Conservation (phyloP, 2,888 invertebrate genomes). For the Caenorhabditis drosophilae region DNA sequence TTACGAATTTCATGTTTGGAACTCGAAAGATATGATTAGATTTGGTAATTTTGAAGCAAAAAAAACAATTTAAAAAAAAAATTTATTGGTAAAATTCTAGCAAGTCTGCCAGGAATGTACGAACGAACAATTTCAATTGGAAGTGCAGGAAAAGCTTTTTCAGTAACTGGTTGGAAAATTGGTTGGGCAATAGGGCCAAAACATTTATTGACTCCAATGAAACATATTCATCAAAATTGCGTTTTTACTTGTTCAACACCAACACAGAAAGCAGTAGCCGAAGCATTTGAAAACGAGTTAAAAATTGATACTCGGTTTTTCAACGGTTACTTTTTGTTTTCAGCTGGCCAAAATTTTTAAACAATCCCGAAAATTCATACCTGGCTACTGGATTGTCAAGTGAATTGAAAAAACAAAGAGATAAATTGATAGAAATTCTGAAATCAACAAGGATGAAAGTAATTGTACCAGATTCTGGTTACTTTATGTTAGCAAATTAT, state of each 20-base stretch:
- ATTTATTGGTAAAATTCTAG: constrained; percentile 70
- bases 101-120: constrained; percentile 95
- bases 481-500: constrained; percentile 95
- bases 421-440: constrained; percentile 80
- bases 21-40: constrained; percentile 81
- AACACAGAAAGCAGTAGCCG: constrained; percentile 82
- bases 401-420: constrained; percentile 81
- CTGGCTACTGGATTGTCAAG: constrained; percentile 80
- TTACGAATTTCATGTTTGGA: constrained; percentile 94
- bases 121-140: constrained; percentile 94
- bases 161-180: constrained; percentile 91
- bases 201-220: constrained; percentile 80
- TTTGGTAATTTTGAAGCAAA: constrained; percentile 81
- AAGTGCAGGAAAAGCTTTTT: constrained; percentile 96
- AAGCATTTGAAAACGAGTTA: constrained; percentile 83
- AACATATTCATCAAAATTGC: constrained; percentile 88
- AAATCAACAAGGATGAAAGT: constrained; percentile 70
- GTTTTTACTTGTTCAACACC: constrained; percentile 80
- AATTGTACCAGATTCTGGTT: constrained; percentile 92
- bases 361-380: constrained; percentile 75
- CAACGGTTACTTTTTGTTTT: too few relatives aligned
- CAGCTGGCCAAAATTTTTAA: constrained; percentile 26
- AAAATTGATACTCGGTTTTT: too few relatives aligned
- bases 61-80: background rate
- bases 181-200: constrained; percentile 95